phyloP scores from a whole-genome alignment of 2,113 vertebrate genomes.

The Reinhardtius hippoglossoides region DNA sequence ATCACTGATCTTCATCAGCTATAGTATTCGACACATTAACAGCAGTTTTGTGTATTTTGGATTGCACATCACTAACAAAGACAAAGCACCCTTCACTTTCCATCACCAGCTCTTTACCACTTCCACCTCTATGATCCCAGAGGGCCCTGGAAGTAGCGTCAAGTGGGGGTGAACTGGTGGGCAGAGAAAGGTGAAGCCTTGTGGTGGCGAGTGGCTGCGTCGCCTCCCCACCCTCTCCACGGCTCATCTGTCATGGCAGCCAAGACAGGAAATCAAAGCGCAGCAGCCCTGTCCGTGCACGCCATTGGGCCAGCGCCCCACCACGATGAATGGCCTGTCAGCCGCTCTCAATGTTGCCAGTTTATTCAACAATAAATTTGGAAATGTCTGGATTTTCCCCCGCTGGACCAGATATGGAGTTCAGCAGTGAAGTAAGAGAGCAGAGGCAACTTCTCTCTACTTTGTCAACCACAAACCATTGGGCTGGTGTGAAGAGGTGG shows the following conservation, averaged over 20 bases:
- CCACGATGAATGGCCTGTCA: slow-evolving; percentile 81
- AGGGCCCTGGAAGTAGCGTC: slow-evolving; percentile 2
- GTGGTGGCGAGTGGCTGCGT: slow-evolving; percentile 66
- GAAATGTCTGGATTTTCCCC: slow-evolving; percentile 79
- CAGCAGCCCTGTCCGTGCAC: slow-evolving; percentile 70
- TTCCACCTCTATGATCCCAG: not conserved
- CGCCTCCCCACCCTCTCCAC: slow-evolving; percentile 69
- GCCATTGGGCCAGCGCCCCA: slow-evolving; percentile 36
- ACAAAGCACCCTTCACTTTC: slow-evolving; percentile 25
- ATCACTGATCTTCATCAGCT: not conserved
- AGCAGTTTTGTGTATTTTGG: not conserved
- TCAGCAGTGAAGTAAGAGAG: slow-evolving; percentile 56
- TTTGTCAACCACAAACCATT: slow-evolving; percentile 47
- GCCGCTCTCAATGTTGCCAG: slow-evolving; percentile 65
- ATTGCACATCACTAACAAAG: slow-evolving; percentile 1
- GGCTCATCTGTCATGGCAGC: slow-evolving; percentile 77
- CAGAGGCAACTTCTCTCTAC: slow-evolving; percentile 30
- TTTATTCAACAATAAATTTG: slow-evolving; percentile 84
- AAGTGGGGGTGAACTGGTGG: slow-evolving; percentile 42
- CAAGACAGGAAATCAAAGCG: slow-evolving; percentile 84
- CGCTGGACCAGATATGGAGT: slow-evolving; percentile 47
- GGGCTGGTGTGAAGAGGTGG: slow-evolving; percentile 6
- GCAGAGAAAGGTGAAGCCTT: slow-evolving; percentile 62
- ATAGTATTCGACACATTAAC: too few species aligned
- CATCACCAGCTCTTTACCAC: not conserved